A percentile compares a stretch with the other conserved stretches of the same genome.
Conservation (phyloP, 2,113 vertebrate species). For the Setophaga coronata region DNA sequence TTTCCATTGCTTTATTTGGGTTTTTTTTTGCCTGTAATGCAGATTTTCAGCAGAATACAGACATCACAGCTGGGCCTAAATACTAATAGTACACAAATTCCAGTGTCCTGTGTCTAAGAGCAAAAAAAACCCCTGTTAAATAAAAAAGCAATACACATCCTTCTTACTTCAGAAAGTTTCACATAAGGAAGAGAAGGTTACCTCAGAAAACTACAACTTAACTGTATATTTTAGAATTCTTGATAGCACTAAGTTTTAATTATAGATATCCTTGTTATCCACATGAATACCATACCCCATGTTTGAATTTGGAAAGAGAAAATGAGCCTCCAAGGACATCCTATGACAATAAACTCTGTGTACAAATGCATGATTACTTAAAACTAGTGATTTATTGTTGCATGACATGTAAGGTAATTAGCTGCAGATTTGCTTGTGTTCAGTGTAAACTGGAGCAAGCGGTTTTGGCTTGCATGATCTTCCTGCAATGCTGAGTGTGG, state of each 20-base stretch:
- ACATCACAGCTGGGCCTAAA: neutral
- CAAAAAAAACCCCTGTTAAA: neutral
- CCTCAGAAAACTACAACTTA: neutral
- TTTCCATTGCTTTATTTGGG: neutral
- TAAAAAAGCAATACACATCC: neutral
- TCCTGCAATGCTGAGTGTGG: neutral
- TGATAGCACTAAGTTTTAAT: neutral
- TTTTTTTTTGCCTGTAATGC: neutral
- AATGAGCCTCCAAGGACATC: neutral
- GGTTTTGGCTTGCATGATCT: constrained; percentile 32
- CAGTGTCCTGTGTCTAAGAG: neutral
- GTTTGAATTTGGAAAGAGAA: neutral
- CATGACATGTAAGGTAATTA: neutral
- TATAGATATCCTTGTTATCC: neutral
- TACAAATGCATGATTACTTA: neutral
- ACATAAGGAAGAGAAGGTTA: neutral
- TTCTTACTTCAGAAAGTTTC: neutral
- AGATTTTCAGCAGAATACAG: neutral
- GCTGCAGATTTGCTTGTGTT: constrained; percentile 13
- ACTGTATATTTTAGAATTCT: neutral
- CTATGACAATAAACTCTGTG: neutral
- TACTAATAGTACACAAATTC: neutral
- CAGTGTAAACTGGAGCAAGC: neutral
- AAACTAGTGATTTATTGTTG: neutral
- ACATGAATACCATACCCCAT: neutral